Base-by-base conservation (phyloP, 2,113 vertebrate genomes). In the Aviceda subcristata region DNA sequence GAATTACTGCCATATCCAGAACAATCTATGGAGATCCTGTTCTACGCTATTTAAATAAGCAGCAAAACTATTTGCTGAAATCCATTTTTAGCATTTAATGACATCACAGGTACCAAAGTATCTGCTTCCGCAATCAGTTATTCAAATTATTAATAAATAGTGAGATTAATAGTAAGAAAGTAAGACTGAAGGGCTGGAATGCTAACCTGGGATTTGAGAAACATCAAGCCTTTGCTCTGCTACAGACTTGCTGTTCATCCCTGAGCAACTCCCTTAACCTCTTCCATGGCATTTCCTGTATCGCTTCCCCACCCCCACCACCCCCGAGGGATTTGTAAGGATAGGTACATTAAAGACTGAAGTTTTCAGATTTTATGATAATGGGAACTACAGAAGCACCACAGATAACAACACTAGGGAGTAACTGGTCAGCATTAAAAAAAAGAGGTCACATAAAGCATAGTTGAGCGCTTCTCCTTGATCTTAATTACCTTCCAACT, bases 401-500 rank as follows among this genome's bases (percentile, higher is more conserved):
- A 87, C 39, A 86, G 57, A 89, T 68, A 45, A 36, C 13, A 82
- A 89, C 51, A 76, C 62, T 7, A 45, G 57, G 45, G 76, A 92
- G 66, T 91, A 68, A 73, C 27, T 69, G 86, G 77, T 82, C 74
- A 88, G 74, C 84, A 82, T 76, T 67, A 41, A 57, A 75, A 63
- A 63, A 69, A 87, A 68, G 62, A 72, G 85, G n/a, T 32, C 55
- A 72, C 9, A 18, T 27, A 88, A 90, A 82, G 53, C 74, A 79
- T 1, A 69, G 81, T 78, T 57, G 69, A 95, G 36, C 45, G 50
- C 67, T 76, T 66, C 71, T 93, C 62, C 66, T 96, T 94, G 81
- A 90, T 88, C 74, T 88, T 88, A 77, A 90, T 83, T 94, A 88
- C 87, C 75, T 94, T 91, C 62, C 74, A 66, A 41, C 22, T 53